Evolutionary conservation across 2,113 vertebrate species (phyloP).

Genomic region (Oryctolagus cuniculus): mOryCun1.1 NC_091433.1:54939501-54940000

Average conservation of each 20-base stretch:
- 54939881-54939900: conserved; percentile 26
- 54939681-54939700: neutral
- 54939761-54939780: neutral
- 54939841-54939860: neutral
- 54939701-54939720: neutral
- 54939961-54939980: conserved; percentile 62
- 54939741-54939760: neutral
- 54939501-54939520: neutral
- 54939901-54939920: conserved; percentile 55
- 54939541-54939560: neutral
- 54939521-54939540: no score
- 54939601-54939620: neutral
- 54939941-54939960: conserved; percentile 31
- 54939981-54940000: neutral
- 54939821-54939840: conserved; percentile 35
- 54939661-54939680: neutral
- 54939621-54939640: neutral
- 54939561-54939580: neutral
- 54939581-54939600: neutral
- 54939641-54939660: neutral
- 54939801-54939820: conserved; percentile 1
- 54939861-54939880: conserved; percentile 11
- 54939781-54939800: neutral
- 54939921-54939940: conserved; percentile 39
- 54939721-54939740: neutral